Percentiles rank a stretch among this genome's conserved stretches.
Evolutionary conservation across 1,140 invertebrate species (phyloP).

Genomic region (Plodia interpunctella): DNA sequence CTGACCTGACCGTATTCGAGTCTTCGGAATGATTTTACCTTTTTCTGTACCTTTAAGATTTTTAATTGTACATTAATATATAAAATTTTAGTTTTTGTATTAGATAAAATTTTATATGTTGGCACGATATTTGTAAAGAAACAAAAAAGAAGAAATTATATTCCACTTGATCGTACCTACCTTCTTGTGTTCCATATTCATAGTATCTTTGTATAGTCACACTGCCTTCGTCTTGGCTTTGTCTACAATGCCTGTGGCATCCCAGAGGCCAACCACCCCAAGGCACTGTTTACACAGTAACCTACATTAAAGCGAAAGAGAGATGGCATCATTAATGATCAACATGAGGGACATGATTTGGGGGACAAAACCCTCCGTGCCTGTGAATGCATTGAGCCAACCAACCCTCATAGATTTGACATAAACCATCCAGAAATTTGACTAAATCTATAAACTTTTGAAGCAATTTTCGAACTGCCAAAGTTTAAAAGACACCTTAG

Average conservation of each 20-base stretch:
- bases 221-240: too few species aligned
- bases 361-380: conserved; percentile 61
- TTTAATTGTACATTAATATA: too few species aligned
- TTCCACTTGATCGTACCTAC: too few species aligned
- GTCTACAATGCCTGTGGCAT: background rate
- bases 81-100: too few species aligned
- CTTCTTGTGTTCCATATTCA: too few species aligned
- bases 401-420: conserved; percentile 37
- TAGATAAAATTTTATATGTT: too few species aligned
- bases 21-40: too few species aligned
- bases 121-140: too few species aligned
- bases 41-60: too few species aligned
- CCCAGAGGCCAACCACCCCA: conserved; percentile 46
- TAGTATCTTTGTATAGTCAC: too few species aligned
- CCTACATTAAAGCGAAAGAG: conserved; percentile 65
- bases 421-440: conserved; percentile 27
- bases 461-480: conserved; percentile 48
- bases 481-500: conserved; percentile 17
- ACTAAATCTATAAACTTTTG: conserved; percentile 40
- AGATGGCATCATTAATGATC: conserved; percentile 70
- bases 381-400: conserved; percentile 59
- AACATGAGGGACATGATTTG: conserved; percentile 51
- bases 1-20: too few species aligned
- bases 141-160: too few species aligned
- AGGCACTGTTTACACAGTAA: conserved; percentile 69